A percentile compares a stretch with the other conserved stretches of the same genome.
Conservation (phyloP, 2,888 invertebrate genomes). For the Altica lythri region DNA sequence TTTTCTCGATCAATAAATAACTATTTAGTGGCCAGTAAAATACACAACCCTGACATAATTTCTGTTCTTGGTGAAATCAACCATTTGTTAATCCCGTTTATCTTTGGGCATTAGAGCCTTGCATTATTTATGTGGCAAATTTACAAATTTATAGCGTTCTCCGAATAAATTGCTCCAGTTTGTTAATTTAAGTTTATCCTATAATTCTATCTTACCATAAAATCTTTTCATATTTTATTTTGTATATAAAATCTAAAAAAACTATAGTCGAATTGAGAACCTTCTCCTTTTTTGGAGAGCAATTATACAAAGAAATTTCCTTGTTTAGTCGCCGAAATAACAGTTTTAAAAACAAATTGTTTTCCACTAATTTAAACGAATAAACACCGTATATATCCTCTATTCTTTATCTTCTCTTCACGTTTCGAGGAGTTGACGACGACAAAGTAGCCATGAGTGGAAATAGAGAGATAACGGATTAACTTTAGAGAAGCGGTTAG, state of each 20-base stretch:
- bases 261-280: no score
- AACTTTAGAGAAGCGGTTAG: constrained; percentile 19
- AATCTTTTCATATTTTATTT: no score
- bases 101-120: neutral
- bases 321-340: no score
- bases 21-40: neutral
- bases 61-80: neutral
- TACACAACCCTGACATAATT: neutral
- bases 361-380: neutral
- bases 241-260: no score
- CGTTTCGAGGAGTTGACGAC: constrained; percentile 5
- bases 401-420: neutral
- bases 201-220: no score
- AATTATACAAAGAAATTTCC: no score
- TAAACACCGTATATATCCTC: neutral
- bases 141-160: neutral
- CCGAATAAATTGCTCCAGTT: constrained; percentile 3
- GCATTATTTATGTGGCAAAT: constrained; percentile 2
- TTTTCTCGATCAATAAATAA: no score
- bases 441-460: constrained; percentile 22
- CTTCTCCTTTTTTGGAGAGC: no score
- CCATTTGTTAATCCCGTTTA: constrained; percentile 5
- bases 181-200: no score
- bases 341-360: constrained; percentile 1
- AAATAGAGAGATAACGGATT: constrained; percentile 25